Evolutionary conservation across 2,797 vertebrate species (phyloP).

Genomic region (Pelobates cultripes): DNA sequence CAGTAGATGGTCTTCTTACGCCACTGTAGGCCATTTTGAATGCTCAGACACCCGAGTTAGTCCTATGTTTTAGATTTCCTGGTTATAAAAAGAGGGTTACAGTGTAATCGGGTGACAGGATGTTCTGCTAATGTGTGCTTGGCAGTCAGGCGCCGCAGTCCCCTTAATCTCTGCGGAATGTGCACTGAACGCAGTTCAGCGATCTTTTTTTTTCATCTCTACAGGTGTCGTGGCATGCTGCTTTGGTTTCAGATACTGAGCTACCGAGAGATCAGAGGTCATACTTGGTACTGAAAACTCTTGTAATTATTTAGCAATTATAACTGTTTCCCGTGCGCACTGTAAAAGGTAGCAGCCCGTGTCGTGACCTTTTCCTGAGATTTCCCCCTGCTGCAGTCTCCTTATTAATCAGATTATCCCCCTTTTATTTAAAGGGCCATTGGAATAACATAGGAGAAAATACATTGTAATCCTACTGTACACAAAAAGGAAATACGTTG

Average conservation of each 20-base stretch:
- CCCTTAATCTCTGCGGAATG: conserved; percentile 35
- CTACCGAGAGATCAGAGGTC: conserved; percentile 18
- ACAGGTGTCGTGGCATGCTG: conserved; percentile 32
- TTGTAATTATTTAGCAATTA: conserved; percentile 50
- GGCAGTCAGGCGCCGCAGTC: background rate
- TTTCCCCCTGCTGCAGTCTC: background rate
- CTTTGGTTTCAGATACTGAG: conserved; percentile 32
- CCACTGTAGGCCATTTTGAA: too few relatives aligned
- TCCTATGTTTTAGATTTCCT: too few relatives aligned
- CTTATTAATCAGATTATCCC: too few relatives aligned
- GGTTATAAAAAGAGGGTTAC: background rate
- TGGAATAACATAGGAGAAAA: too few relatives aligned
- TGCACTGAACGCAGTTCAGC: conserved; percentile 5
- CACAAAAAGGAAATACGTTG: too few relatives aligned
- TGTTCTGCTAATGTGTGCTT: conserved; percentile 11
- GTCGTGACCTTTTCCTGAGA: conserved; percentile 29
- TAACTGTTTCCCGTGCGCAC: conserved; percentile 17
- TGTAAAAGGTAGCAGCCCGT: conserved; percentile 1
- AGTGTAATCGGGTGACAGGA: conserved; percentile 10
- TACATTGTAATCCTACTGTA: too few relatives aligned
- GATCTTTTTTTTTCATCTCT: background rate
- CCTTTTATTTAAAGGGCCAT: background rate
- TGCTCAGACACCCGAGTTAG: too few relatives aligned
- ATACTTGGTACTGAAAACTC: conserved; percentile 5
- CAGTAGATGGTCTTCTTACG: too few relatives aligned